A percentile compares a stretch with the other conserved stretches of the same genome.
Evolutionary conservation across 2,888 invertebrate genomes (phyloP).

Genomic region (Ctena decussata): DNA sequence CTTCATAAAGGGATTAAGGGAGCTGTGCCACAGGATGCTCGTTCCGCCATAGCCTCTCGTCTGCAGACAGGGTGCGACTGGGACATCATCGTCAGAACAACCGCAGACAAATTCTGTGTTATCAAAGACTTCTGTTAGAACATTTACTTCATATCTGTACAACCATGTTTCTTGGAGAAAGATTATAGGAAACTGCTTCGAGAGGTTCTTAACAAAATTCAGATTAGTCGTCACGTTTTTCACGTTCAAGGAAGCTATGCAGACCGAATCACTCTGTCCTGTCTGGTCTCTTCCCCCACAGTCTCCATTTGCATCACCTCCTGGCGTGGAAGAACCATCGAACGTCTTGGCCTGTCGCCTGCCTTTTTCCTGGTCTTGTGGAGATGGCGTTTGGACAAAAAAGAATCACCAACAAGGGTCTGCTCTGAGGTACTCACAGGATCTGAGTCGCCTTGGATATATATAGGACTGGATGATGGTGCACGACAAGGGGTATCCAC

Average conservation of each 20-base stretch:
- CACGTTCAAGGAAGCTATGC: background rate
- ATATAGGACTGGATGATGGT: too few relatives aligned
- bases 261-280: background rate
- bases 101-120: background rate
- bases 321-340: background rate
- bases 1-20: background rate
- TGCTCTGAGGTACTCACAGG: too few relatives aligned
- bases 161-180: background rate
- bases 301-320: background rate
- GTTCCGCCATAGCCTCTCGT: background rate
- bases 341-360: background rate
- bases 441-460: too few relatives aligned
- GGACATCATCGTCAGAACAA: background rate
- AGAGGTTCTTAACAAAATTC: background rate
- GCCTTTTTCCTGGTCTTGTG: background rate
- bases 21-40: background rate
- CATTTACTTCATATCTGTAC: background rate
- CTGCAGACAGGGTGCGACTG: background rate
- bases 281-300: background rate
- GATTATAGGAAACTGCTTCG: background rate
- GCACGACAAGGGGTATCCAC: too few relatives aligned
- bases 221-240: background rate
- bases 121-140: background rate
- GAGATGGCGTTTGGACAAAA: background rate
- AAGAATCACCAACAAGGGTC: too few relatives aligned